These are phyloP conservation scores for Pheosia tremula DNA, from an alignment of 2,888 invertebrate species.

Conservation along the genomic window DNA sequence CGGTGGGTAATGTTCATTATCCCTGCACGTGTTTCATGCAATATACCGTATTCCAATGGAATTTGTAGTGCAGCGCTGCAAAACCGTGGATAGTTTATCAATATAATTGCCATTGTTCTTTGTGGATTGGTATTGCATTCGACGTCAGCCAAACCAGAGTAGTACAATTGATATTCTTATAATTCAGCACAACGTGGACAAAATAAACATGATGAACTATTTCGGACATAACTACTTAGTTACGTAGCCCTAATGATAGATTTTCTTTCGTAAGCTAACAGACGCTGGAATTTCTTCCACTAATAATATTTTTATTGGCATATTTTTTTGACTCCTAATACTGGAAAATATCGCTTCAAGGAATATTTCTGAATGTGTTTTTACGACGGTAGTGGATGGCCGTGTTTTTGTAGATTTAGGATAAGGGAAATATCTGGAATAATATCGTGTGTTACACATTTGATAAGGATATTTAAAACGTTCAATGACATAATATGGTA, in stretches of 20 bases:
- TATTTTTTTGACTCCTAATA: slow-evolving; percentile 13
- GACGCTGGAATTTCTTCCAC: slow-evolving; percentile 15
- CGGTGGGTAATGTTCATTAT: slow-evolving; percentile 66
- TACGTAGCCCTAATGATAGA: slow-evolving; percentile 12
- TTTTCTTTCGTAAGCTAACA: slow-evolving; percentile 13
- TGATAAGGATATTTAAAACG: neutral
- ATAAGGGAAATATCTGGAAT: neutral
- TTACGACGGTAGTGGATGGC: slow-evolving; percentile 4
- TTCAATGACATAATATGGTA: neutral
- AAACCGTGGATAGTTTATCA: neutral
- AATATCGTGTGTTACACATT: neutral
- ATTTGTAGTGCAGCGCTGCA: neutral
- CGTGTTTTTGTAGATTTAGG: slow-evolving; percentile 9
- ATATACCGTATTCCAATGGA: slow-evolving; percentile 36
- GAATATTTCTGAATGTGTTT: slow-evolving; percentile 10
- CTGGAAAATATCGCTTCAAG: slow-evolving; percentile 14
- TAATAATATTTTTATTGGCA: slow-evolving; percentile 37
- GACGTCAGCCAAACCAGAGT: too few species aligned
- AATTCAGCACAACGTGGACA: neutral
- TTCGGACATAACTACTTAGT: neutral
- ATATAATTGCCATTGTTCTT: neutral
- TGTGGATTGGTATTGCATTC: too few species aligned
- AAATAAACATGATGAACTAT: neutral
- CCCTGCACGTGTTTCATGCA: slow-evolving; percentile 64
- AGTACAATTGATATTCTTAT: too few species aligned